phyloP scores from a whole-genome alignment of 2,797 vertebrate species.

The Notoglanidium macrostoma region DNA sequence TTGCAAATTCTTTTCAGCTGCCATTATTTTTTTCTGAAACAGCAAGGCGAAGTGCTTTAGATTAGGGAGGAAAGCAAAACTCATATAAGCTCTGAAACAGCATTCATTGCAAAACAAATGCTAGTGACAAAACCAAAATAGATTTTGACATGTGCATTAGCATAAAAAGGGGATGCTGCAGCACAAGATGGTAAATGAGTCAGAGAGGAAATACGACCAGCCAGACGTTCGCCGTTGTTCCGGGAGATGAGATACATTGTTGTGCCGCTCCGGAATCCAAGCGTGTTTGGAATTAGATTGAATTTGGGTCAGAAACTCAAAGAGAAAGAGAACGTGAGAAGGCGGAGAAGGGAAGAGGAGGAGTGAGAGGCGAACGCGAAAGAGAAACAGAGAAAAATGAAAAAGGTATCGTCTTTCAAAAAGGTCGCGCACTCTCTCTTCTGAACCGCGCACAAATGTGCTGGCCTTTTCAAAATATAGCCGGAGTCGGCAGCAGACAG shows the following conservation, averaged over 20 bases:
- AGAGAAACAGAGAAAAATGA: constrained; percentile 41
- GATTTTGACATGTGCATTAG: constrained; percentile 60
- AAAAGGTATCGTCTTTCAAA: constrained; percentile 60
- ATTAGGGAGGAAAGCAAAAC: constrained; percentile 49
- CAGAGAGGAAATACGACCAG: constrained; percentile 57
- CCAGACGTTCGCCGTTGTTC: constrained; percentile 53
- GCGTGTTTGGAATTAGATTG: constrained; percentile 49
- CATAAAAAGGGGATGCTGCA: constrained; percentile 51
- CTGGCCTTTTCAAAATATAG: constrained; percentile 60
- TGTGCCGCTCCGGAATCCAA: constrained; percentile 38
- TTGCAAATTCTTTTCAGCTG: constrained; percentile 50
- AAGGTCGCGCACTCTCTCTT: constrained; percentile 57
- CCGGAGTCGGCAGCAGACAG: constrained; percentile 35
- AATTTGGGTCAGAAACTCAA: constrained; percentile 41
- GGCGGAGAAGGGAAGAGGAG: background rate
- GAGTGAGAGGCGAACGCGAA: constrained; percentile 12
- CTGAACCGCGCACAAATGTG: constrained; percentile 47
- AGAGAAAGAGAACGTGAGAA: background rate
- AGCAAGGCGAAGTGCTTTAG: constrained; percentile 48
- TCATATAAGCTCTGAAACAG: constrained; percentile 47
- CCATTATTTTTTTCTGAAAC: constrained; percentile 39
- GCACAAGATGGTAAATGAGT: constrained; percentile 58
- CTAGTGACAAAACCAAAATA: constrained; percentile 54
- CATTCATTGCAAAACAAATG: constrained; percentile 55
- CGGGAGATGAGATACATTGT: constrained; percentile 49